Evolutionary conservation across 2,797 vertebrate genomes (phyloP).

Genomic region (Ptychadena robeensis): DNA sequence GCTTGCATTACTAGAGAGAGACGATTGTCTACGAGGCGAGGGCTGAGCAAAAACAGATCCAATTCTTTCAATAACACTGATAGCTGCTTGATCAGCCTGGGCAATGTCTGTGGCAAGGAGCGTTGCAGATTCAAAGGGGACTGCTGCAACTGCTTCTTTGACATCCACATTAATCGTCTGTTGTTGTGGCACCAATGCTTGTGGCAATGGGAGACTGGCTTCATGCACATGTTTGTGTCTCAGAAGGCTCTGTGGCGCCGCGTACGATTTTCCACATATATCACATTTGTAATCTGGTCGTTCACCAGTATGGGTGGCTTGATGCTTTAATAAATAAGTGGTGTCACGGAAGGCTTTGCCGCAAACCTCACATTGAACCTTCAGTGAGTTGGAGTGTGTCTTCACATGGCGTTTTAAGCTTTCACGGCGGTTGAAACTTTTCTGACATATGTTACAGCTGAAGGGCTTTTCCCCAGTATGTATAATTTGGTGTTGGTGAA

Average conservation of each 20-base stretch:
- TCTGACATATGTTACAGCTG: conserved; percentile 71
- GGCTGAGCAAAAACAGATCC: conserved; percentile 8
- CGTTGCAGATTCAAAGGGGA: conserved; percentile 30
- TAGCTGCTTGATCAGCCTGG: conserved; percentile 14
- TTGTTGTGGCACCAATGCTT: background rate
- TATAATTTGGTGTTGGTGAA: conserved; percentile 94
- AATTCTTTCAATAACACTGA: conserved; percentile 43
- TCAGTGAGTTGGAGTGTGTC: conserved; percentile 71
- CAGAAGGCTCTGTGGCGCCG: conserved; percentile 72
- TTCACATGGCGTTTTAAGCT: conserved; percentile 76
- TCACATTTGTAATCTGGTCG: conserved; percentile 71
- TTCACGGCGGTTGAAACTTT: conserved; percentile 76
- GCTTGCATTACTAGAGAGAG: conserved; percentile 32
- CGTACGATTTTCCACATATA: conserved; percentile 75
- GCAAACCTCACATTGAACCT: conserved; percentile 72
- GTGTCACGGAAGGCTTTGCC: conserved; percentile 75
- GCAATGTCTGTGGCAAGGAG: conserved; percentile 32
- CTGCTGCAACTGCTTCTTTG: conserved; percentile 39
- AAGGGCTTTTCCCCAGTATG: conserved; percentile 89
- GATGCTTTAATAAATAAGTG: conserved; percentile 74
- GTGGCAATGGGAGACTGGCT: conserved; percentile 2
- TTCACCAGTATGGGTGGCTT: conserved; percentile 66
- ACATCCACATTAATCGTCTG: conserved; percentile 66
- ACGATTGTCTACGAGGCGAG: conserved; percentile 15
- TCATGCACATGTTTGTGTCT: conserved; percentile 73